phyloP scores from a whole-genome alignment of 64 coral and sea anemone genomes.

The Stylophora pistillata region DNA sequence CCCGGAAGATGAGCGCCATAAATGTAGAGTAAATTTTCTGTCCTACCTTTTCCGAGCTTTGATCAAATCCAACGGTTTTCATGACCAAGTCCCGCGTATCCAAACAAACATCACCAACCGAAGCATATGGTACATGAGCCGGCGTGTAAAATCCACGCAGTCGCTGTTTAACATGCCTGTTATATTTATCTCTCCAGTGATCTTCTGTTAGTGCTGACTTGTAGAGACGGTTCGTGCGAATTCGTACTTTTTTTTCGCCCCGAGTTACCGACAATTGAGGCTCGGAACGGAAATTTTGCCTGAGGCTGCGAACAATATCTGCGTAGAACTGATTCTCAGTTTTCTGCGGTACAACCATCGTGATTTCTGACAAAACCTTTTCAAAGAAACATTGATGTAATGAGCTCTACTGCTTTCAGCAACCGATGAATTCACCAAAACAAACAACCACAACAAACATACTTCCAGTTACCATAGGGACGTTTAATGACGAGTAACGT shows the following conservation, averaged over 20 bases:
- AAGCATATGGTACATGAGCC: conserved; percentile 68
- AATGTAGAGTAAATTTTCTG: not conserved
- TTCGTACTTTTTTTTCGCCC: conserved; percentile 73
- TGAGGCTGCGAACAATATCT: conserved; percentile 69
- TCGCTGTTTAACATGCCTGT: conserved; percentile 64
- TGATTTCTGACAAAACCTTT: conserved; percentile 33
- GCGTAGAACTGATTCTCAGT: conserved; percentile 57
- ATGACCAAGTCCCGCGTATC: conserved; percentile 75
- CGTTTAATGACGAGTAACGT: conserved; percentile 39
- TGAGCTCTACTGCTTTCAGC: not conserved
- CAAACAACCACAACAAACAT: not conserved
- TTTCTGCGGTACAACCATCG: conserved; percentile 26
- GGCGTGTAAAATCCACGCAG: conserved; percentile 82
- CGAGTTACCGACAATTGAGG: not conserved
- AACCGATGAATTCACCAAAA: not conserved
- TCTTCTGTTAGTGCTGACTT: conserved; percentile 56
- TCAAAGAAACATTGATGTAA: not conserved
- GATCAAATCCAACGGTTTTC: conserved; percentile 3
- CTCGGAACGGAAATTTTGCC: conserved; percentile 56
- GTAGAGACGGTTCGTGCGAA: conserved; percentile 71
- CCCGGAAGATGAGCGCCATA: not conserved
- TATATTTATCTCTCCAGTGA: conserved; percentile 78
- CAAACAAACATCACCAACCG: conserved; percentile 64
- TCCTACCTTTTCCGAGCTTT: conserved; percentile 5
- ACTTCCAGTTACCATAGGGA: conserved; percentile 88